A percentile compares a stretch with the other conserved stretches of the same genome.
These are phyloP conservation scores for Nothoprocta perdicaria DNA, from an alignment of 2,113 vertebrate species.

Conservation along the genomic window DNA sequence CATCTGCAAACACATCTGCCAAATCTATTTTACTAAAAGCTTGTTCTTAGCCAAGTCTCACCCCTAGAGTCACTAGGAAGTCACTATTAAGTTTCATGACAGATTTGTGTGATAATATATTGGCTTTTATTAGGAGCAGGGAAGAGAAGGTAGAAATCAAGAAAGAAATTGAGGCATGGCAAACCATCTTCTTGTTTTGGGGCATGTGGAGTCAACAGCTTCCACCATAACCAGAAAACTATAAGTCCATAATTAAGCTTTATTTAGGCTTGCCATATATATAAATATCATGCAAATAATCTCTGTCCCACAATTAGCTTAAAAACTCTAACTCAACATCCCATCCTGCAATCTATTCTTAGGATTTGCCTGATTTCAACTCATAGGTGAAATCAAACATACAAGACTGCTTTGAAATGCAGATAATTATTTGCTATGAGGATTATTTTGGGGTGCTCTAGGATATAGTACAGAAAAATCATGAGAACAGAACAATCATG, in stretches of 20 bases:
- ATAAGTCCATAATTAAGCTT: background rate
- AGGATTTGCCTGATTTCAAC: background rate
- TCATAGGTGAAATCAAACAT: background rate
- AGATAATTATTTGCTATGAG: background rate
- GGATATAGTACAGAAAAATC: background rate
- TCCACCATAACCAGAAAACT: background rate
- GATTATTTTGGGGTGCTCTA: background rate
- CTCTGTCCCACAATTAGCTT: background rate
- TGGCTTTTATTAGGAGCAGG: background rate
- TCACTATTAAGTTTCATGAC: background rate
- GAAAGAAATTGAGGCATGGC: background rate
- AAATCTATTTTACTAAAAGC: conserved; percentile 64
- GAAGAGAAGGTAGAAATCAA: background rate
- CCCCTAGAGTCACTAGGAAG: conserved; percentile 35
- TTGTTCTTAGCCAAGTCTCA: conserved; percentile 64
- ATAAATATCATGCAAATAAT: background rate
- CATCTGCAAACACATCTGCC: conserved; percentile 72
- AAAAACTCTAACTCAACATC: background rate
- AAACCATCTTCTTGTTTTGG: background rate
- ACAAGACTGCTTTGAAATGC: background rate
- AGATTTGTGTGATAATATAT: background rate
- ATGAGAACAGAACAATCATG: background rate
- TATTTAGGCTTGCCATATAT: background rate
- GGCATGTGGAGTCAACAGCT: background rate
- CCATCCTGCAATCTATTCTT: background rate